phyloP scores from a whole-genome alignment of 2,113 vertebrate genomes.

The Sapajus apella region DNA sequence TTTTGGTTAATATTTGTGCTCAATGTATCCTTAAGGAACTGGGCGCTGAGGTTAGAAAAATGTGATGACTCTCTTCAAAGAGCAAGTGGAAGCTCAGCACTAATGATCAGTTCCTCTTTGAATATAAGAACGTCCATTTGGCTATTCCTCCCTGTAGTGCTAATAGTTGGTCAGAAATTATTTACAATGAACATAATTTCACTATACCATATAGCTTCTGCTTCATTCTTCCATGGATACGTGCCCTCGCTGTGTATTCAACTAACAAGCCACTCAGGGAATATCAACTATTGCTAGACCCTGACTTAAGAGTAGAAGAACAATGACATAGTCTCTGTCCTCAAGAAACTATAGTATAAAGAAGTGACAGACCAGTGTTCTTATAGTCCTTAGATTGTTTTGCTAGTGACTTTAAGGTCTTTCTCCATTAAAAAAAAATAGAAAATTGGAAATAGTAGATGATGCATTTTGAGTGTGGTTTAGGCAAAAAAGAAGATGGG shows the following conservation, averaged over 20 bases:
- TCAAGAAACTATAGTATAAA: not conserved
- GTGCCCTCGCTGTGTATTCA: not conserved
- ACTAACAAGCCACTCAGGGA: not conserved
- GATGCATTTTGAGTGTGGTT: not conserved
- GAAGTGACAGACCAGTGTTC: not conserved
- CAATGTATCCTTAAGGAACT: not conserved
- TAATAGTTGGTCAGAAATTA: not conserved
- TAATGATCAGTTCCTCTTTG: not conserved
- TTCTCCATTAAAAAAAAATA: not conserved
- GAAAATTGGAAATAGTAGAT: slow-evolving; percentile 1
- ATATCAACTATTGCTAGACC: not conserved
- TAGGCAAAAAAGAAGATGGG: not conserved
- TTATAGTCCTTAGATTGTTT: not conserved
- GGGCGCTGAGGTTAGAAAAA: not conserved
- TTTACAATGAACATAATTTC: not conserved
- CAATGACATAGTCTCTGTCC: not conserved
- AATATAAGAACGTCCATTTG: not conserved
- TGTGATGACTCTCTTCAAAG: not conserved
- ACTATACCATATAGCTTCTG: not conserved
- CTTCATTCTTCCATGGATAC: not conserved
- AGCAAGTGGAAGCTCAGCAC: not conserved
- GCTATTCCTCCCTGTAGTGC: not conserved
- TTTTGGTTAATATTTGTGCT: not conserved
- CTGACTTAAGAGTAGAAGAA: not conserved
- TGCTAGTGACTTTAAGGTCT: not conserved